Evolutionary conservation across 30 jellyfish, hydroid and myxozoan species (phyloP).

Genomic region (Turritopsis dohrnii): DNA sequence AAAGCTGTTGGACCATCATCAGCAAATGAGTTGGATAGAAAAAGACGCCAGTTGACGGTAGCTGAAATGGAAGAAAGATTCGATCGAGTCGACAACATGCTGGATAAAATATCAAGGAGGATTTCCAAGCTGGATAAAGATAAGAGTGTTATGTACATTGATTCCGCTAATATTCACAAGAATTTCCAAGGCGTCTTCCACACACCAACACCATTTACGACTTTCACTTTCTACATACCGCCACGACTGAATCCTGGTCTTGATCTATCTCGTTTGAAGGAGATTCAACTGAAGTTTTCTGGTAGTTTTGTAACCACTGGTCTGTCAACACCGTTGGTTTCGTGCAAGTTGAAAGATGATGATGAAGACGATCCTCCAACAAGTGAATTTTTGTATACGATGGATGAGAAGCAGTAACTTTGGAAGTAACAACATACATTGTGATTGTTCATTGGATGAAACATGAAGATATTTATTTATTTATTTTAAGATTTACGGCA

Average conservation of each 20-base stretch:
- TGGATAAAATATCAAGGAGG: not conserved
- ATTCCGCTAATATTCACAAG: slow-evolving; percentile 17
- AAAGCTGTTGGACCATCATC: not conserved
- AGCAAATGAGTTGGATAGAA: not conserved
- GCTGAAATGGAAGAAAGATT: not conserved
- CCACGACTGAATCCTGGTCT: slow-evolving; percentile 19
- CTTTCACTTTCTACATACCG: slow-evolving; percentile 1
- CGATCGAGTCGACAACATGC: not conserved
- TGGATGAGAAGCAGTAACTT: not conserved
- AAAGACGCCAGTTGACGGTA: not conserved
- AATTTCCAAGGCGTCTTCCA: slow-evolving; percentile 19
- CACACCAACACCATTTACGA: slow-evolving; percentile 23
- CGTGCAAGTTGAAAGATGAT: slow-evolving; percentile 12
- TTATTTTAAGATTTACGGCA: no score
- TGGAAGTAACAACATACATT: not conserved
- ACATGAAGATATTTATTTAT: no score
- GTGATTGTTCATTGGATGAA: not conserved
- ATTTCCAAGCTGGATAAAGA: not conserved
- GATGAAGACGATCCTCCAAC: not conserved
- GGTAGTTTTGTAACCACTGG: slow-evolving; percentile 34
- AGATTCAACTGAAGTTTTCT: slow-evolving; percentile 26
- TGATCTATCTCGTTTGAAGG: slow-evolving; percentile 11
- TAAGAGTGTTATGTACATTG: slow-evolving; percentile 3
- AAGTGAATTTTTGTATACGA: not conserved
- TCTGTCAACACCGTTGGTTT: not conserved